Percentiles rank a stretch among this genome's conserved stretches.
Conservation (phyloP, 2,888 invertebrate genomes). For the Chymomyza procnemis region DNA sequence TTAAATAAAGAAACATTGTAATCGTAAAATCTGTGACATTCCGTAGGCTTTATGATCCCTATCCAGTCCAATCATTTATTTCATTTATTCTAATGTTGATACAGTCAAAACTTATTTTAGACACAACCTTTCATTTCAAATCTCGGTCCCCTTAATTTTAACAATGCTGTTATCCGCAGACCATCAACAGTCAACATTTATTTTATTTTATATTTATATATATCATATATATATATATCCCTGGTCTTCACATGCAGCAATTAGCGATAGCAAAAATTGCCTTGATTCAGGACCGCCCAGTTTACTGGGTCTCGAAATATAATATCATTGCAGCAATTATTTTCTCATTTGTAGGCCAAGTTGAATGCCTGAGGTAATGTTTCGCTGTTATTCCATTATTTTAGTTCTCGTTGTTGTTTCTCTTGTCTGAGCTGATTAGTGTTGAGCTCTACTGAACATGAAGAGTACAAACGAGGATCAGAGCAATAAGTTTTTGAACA, state of each 20-base stretch:
- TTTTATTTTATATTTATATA: too few relatives aligned
- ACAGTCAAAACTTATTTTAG: too few relatives aligned
- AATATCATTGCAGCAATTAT: conserved; percentile 76
- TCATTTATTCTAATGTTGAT: too few relatives aligned
- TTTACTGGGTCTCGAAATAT: conserved; percentile 39
- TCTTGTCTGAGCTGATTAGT: conserved; percentile 37
- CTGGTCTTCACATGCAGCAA: conserved; percentile 43
- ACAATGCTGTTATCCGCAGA: neutral
- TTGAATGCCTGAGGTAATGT: conserved; percentile 54
- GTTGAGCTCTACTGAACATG: conserved; percentile 66
- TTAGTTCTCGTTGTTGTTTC: conserved; percentile 4
- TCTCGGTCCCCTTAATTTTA: too few relatives aligned
- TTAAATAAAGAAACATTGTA: too few relatives aligned
- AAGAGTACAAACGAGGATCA: conserved; percentile 5
- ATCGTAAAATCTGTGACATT: too few relatives aligned
- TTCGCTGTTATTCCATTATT: conserved; percentile 4
- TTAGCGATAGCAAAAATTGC: conserved; percentile 40
- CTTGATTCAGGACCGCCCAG: conserved; percentile 2
- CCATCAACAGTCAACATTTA: neutral
- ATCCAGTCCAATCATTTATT: too few relatives aligned
- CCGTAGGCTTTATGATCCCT: too few relatives aligned
- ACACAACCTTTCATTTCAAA: too few relatives aligned
- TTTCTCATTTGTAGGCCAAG: conserved; percentile 77
- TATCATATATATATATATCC: too few relatives aligned
- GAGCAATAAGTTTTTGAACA: conserved; percentile 67